A percentile compares a stretch with the other conserved stretches of the same genome.
Conservation (phyloP, 2,888 invertebrate genomes). For the Luperina testacea region DNA sequence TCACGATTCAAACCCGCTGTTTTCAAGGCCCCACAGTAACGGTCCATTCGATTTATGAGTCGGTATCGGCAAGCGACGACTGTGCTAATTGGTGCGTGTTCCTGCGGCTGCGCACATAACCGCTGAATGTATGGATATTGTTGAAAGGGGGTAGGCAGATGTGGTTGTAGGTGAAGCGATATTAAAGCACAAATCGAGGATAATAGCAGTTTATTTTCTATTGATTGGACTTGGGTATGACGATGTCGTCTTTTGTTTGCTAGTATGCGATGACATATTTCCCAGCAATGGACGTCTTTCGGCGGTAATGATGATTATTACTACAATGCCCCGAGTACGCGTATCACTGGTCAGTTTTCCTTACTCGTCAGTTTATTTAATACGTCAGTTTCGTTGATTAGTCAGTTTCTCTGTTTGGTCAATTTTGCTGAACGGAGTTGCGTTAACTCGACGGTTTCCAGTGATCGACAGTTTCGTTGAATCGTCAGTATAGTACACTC, state of each 20-base stretch:
- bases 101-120: slow-evolving; percentile 69
- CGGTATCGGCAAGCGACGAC: slow-evolving; percentile 75
- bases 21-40: slow-evolving; percentile 75
- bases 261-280: not conserved
- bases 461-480: too few relatives aligned
- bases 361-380: too few relatives aligned
- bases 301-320: not conserved
- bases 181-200: not conserved
- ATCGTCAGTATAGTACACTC: too few relatives aligned
- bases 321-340: too few relatives aligned
- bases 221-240: not conserved
- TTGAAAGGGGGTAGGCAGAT: slow-evolving; percentile 19
- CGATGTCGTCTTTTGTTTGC: not conserved
- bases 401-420: too few relatives aligned
- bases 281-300: not conserved
- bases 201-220: not conserved
- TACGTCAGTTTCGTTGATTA: too few relatives aligned
- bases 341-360: too few relatives aligned
- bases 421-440: too few relatives aligned
- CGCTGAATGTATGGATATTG: slow-evolving; percentile 55
- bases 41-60: slow-evolving; percentile 83
- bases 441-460: too few relatives aligned
- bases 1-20: slow-evolving; percentile 45
- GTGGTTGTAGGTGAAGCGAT: not conserved
- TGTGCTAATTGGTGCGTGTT: slow-evolving; percentile 86